Evolutionary conservation across 2,113 vertebrate genomes (phyloP).

Genomic region (Oreotragus oreotragus): DNA sequence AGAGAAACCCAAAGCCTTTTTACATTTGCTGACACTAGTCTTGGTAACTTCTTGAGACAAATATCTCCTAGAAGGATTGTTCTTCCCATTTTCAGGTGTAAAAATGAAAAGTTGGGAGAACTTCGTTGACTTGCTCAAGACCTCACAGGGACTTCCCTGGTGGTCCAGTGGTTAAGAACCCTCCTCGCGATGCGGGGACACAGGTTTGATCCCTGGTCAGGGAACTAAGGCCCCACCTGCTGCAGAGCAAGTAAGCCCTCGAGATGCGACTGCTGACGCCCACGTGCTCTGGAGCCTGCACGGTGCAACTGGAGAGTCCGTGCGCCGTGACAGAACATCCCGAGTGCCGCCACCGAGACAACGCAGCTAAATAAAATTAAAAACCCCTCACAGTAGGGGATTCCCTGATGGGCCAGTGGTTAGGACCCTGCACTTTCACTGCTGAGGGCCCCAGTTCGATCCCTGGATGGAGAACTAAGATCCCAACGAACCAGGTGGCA

Average conservation of each 20-base stretch:
- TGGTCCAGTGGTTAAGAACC: background rate
- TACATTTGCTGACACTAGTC: too few species aligned
- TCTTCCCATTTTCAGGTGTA: background rate
- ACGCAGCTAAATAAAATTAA: background rate
- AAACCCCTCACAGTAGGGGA: background rate
- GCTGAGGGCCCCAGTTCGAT: background rate
- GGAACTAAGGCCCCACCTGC: background rate
- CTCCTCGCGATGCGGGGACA: background rate
- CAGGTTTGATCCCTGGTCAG: background rate
- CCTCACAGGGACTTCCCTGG: background rate
- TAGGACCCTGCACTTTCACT: background rate
- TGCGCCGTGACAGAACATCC: rapidly evolving
- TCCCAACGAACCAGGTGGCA: background rate
- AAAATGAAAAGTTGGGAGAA: background rate
- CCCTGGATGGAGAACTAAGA: background rate
- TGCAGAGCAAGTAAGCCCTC: background rate
- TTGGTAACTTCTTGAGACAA: background rate
- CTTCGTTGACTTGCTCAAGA: background rate
- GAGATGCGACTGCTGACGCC: background rate
- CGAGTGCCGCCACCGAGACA: rapidly evolving
- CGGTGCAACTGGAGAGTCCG: rapidly evolving
- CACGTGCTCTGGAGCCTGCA: background rate
- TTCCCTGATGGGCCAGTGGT: background rate
- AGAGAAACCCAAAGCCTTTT: background rate
- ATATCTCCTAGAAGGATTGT: background rate